Evolutionary conservation across 2,888 invertebrate species (phyloP).

Genomic region (Eristalis intricaria): DNA sequence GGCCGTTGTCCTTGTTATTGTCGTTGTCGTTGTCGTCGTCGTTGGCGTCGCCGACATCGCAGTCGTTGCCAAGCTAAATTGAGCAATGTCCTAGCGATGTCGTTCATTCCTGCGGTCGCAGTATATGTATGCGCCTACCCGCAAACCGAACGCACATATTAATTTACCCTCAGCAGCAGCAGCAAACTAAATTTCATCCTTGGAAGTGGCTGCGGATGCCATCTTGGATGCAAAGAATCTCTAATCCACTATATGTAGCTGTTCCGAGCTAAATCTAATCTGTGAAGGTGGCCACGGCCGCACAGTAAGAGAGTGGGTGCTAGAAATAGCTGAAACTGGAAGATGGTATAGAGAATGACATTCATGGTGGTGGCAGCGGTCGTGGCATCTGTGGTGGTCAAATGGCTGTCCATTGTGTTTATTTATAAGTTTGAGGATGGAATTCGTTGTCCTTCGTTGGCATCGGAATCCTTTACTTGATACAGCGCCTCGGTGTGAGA

Average conservation of each 20-base stretch:
- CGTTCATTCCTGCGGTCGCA: constrained; percentile 66
- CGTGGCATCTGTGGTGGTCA: constrained; percentile 63
- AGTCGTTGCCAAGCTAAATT: constrained; percentile 62
- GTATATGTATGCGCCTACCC: constrained; percentile 67
- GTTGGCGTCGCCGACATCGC: constrained; percentile 17
- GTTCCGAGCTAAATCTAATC: constrained; percentile 62
- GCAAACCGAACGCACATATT: constrained; percentile 70
- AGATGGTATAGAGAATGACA: constrained; percentile 46
- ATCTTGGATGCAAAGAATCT: constrained; percentile 69
- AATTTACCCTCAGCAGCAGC: constrained; percentile 53
- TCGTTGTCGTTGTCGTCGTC: constrained; percentile 39
- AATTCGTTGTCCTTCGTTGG: constrained; percentile 65
- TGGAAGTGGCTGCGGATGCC: constrained; percentile 68
- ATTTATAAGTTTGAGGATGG: constrained; percentile 64
- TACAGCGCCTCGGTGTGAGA: constrained; percentile 48
- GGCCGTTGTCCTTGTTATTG: constrained; percentile 29
- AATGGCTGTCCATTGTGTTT: constrained; percentile 69
- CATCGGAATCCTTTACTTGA: constrained; percentile 60
- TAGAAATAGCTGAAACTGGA: constrained; percentile 33
- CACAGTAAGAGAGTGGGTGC: constrained; percentile 14
- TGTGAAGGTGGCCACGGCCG: constrained; percentile 55
- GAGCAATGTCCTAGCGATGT: constrained; percentile 60
- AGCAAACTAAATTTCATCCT: constrained; percentile 62
- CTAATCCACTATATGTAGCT: constrained; percentile 55
- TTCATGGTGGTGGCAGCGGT: constrained; percentile 54